Conservation (phyloP, 2,797 vertebrate species). For the Micromesistius poutassou region DNA sequence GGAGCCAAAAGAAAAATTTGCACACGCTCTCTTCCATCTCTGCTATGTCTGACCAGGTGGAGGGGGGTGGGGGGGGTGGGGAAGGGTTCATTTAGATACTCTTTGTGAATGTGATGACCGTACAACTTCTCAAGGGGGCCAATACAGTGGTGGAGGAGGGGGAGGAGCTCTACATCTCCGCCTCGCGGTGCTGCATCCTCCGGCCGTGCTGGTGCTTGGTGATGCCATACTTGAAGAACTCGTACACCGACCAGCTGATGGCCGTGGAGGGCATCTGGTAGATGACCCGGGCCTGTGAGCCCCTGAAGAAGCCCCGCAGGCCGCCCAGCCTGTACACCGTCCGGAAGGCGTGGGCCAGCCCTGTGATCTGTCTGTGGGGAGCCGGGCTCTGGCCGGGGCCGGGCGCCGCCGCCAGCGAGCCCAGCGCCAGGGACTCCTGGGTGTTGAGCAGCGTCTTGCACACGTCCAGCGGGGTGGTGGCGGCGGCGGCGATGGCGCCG, state of each 20-base stretch:
- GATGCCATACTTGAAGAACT: constrained; percentile 97
- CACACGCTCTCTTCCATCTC: constrained; percentile 48
- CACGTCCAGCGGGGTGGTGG: constrained; percentile 94
- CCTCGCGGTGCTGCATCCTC: constrained; percentile 53
- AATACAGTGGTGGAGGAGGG: constrained; percentile 65
- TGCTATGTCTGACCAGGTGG: constrained; percentile 48
- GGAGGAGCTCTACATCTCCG: constrained; percentile 59
- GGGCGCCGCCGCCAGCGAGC: constrained; percentile 31
- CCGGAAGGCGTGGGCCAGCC: constrained; percentile 95
- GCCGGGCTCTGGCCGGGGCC: constrained; percentile 63
- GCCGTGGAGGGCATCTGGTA: constrained; percentile 99
- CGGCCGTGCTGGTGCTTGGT: constrained; percentile 86
- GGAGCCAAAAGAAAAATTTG: constrained; percentile 31
- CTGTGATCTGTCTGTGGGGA: constrained; percentile 92
- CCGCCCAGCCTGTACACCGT: constrained; percentile 97
- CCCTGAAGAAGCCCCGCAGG: constrained; percentile 90
- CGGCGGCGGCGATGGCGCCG: constrained; percentile 90
- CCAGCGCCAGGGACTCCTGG: constrained; percentile 86
- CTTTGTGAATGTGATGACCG: constrained; percentile 60
- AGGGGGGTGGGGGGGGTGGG: constrained; percentile 21
- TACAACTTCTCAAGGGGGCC: constrained; percentile 31
- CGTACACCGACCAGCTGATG: constrained; percentile 97
- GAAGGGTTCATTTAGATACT: constrained; percentile 46
- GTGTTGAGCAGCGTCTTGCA: constrained; percentile 99
- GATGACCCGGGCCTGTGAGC: constrained; percentile 92